phyloP scores from a whole-genome alignment of 2,888 invertebrate genomes.

The Drosophila formosana region DNA sequence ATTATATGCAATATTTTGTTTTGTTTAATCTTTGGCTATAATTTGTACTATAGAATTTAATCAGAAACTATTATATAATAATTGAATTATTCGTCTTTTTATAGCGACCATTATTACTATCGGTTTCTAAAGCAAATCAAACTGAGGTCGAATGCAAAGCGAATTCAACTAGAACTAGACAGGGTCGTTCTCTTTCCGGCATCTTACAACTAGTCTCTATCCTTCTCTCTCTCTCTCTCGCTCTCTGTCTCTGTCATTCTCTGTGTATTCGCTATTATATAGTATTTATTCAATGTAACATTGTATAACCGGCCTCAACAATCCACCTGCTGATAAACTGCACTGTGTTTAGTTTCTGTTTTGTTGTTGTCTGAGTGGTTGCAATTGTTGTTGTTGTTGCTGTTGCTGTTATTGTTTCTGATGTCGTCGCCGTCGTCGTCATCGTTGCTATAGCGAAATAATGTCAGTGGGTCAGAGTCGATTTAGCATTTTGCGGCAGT shows the following conservation, averaged over 20 bases:
- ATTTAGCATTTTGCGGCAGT: slow-evolving; percentile 70
- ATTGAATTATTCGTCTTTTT: not conserved
- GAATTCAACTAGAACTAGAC: slow-evolving; percentile 18
- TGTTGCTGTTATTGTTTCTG: slow-evolving; percentile 20
- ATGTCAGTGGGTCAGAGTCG: slow-evolving; percentile 85
- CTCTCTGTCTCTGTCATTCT: not conserved
- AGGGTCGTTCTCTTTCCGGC: slow-evolving; percentile 53
- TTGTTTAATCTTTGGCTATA: too few species aligned
- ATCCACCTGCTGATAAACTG: slow-evolving; percentile 73
- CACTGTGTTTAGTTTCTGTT: slow-evolving; percentile 46
- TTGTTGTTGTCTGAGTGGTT: slow-evolving; percentile 37
- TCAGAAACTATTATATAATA: too few species aligned
- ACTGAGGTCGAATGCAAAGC: slow-evolving; percentile 1
- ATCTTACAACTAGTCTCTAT: slow-evolving; percentile 14
- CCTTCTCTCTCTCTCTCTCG: not conserved
- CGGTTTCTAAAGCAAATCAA: not conserved
- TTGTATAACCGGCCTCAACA: slow-evolving; percentile 53
- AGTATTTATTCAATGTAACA: slow-evolving; percentile 32
- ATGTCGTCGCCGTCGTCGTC: slow-evolving; percentile 35
- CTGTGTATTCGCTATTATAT: not conserved
- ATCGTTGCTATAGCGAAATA: slow-evolving; percentile 70
- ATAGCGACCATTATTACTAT: not conserved
- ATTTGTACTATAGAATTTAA: too few species aligned
- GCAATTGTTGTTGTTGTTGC: slow-evolving; percentile 14
- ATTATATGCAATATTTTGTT: too few species aligned